phyloP scores from a whole-genome alignment of 1,140 invertebrate species.

The Drosophila micromelanica region DNA sequence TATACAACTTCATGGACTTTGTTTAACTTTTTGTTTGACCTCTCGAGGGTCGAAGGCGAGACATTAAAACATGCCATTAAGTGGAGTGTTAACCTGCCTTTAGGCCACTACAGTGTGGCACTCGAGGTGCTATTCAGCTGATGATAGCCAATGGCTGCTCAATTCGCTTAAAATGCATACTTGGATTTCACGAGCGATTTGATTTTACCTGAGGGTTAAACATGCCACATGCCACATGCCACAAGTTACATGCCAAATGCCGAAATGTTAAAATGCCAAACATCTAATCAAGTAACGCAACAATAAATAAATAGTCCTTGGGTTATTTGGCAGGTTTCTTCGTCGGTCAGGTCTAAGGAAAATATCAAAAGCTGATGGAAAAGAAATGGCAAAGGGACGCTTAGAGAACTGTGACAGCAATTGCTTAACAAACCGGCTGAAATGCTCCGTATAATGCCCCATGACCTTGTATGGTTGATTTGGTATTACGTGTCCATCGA shows the following conservation, averaged over 20 bases:
- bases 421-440: slow-evolving; percentile 86
- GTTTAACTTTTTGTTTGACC: slow-evolving; percentile 1
- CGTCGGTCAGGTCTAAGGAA: slow-evolving; percentile 39
- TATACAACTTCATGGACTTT: background rate
- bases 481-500: slow-evolving; percentile 93
- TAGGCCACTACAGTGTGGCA: slow-evolving; percentile 54
- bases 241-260: slow-evolving; percentile 55
- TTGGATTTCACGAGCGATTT: slow-evolving; percentile 69
- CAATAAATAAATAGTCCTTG: slow-evolving; percentile 65
- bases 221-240: slow-evolving; percentile 20
- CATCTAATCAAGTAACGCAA: slow-evolving; percentile 79
- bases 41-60: slow-evolving; percentile 6
- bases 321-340: slow-evolving; percentile 58
- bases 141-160: slow-evolving; percentile 43
- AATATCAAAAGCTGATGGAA: slow-evolving; percentile 55
- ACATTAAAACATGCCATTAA: slow-evolving; percentile 29
- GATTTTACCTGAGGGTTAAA: slow-evolving; percentile 62
- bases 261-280: slow-evolving; percentile 52
- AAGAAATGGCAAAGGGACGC: slow-evolving; percentile 19
- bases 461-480: slow-evolving; percentile 90
- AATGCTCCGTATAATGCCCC: slow-evolving; percentile 89
- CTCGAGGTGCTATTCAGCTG: slow-evolving; percentile 48
- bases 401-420: slow-evolving; percentile 47
- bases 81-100: slow-evolving; percentile 34
- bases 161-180: slow-evolving; percentile 52